Base-by-base conservation (phyloP, 2,113 vertebrate genomes). In the Dipodomys spectabilis region DNA sequence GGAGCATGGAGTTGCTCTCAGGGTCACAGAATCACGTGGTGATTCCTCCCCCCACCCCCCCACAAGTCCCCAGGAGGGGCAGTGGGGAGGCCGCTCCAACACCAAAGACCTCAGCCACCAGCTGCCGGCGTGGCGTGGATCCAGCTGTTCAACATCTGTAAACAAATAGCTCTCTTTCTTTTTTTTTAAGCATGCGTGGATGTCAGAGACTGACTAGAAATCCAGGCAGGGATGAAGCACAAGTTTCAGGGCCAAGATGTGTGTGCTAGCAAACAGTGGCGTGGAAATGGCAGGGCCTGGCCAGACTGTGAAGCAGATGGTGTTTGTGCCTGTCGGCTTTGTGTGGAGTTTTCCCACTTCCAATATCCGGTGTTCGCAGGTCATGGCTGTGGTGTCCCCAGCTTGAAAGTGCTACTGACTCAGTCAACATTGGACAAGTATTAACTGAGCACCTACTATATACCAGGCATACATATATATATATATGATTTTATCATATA, bases 101-200 rank as follows among this genome's bases (percentile, higher is more conserved):
- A 0, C 69, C n/a, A 5, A 49, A 53, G 45, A 83, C 60, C 30
- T 30, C 81, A n/a, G 32, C 22, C 82, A 7, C 35, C 72, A 73
- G 62, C 53, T n/a, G n/a, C 91, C 35, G 27, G 71, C 49, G 49
- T 88, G 83, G 10, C 2, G 6, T 2, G 32, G 45, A 69, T 19
- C 44, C 83, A 91, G 90, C 60, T 72, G 80, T 75, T 86, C 57
- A 72, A 95, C 69, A 67, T 82, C 82, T 85, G 78, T 60, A 75
- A 75, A 82, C 49, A 18, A 10, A 0, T 35, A 67, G 73, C 79
- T 30, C 79, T 71, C 71, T 89, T 65, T 87, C 0, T 39, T 49
- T 49, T 82, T 71, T 67, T 89, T 65, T 87, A 49, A 49, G 68
- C 64, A 53, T 0, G 73, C 19, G 15, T 23, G 1, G 35, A 28